Conservation (phyloP, 23 tunicate species). For the Diplosoma virens region DNA sequence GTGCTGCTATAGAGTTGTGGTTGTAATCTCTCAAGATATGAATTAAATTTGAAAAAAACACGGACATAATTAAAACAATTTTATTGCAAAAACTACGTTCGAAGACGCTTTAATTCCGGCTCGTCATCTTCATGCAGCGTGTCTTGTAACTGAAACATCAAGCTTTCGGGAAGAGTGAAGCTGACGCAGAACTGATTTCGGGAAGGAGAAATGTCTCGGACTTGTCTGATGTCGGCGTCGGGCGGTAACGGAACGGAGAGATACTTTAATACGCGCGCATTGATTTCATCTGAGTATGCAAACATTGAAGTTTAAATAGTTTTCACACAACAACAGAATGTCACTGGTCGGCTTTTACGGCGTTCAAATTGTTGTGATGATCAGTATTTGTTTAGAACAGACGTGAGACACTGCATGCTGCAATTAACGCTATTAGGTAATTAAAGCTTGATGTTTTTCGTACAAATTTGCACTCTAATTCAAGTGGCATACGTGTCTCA, state of each 20-base stretch:
- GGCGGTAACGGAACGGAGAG: constrained; percentile 4
- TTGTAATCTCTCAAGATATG: background rate
- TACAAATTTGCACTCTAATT: no score
- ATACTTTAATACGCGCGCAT: background rate
- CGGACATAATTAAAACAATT: background rate
- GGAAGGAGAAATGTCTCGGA: constrained; percentile 40
- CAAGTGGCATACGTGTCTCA: no score
- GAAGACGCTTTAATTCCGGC: constrained; percentile 3
- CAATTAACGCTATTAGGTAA: no score
- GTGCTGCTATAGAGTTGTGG: background rate
- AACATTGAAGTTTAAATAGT: background rate
- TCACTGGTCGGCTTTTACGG: no score
- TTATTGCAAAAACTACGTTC: background rate
- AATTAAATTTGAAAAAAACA: background rate
- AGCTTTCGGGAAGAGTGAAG: constrained; percentile 9
- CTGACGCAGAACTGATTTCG: constrained; percentile 37
- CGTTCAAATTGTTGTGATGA: no score
- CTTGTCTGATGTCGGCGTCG: constrained; percentile 10
- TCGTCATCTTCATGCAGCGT: background rate
- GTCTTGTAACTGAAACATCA: background rate
- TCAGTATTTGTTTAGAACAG: no score
- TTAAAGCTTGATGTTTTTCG: no score
- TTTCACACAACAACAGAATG: background rate
- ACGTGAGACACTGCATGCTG: no score
- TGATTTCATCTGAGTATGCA: constrained; percentile 9